Evolutionary conservation across 2,888 invertebrate species (phyloP).

Genomic region (Hydrotaea diabolus): DNA sequence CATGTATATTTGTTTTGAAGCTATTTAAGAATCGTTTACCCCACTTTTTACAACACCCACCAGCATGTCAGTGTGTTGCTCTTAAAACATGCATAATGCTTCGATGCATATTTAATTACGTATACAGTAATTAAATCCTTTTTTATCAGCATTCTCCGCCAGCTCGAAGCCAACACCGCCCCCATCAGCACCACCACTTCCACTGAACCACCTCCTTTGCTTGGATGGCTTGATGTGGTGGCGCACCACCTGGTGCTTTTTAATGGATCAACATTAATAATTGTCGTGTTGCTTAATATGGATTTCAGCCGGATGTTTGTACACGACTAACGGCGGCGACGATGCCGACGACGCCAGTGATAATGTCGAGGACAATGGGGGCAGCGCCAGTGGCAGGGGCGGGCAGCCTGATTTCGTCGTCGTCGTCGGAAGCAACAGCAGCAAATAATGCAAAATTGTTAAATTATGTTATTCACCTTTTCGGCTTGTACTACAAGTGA

Average conservation of each 20-base stretch:
- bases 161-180: not conserved
- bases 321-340: slow-evolving; percentile 8
- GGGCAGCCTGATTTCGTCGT: not conserved
- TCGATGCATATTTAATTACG: slow-evolving; percentile 39
- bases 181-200: not conserved
- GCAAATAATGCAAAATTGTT: not conserved
- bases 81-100: not conserved
- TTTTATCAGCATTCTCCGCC: slow-evolving; percentile 15
- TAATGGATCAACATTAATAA: slow-evolving; percentile 63
- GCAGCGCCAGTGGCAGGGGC: not conserved
- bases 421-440: not conserved
- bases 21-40: no score
- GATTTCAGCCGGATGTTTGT: slow-evolving; percentile 36
- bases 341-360: not conserved
- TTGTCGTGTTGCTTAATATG: slow-evolving; percentile 49
- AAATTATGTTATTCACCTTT: slow-evolving; percentile 12
- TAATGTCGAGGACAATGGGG: not conserved
- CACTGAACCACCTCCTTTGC: not conserved
- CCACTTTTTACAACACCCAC: no score
- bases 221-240: not conserved
- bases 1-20: no score
- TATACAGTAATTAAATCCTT: slow-evolving; percentile 52
- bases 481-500: not conserved
- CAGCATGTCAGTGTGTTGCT: not conserved
- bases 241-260: slow-evolving; percentile 53